These are phyloP conservation scores for Polydrusus cervinus DNA, from an alignment of 2,888 invertebrate species.

Conservation along the genomic window DNA sequence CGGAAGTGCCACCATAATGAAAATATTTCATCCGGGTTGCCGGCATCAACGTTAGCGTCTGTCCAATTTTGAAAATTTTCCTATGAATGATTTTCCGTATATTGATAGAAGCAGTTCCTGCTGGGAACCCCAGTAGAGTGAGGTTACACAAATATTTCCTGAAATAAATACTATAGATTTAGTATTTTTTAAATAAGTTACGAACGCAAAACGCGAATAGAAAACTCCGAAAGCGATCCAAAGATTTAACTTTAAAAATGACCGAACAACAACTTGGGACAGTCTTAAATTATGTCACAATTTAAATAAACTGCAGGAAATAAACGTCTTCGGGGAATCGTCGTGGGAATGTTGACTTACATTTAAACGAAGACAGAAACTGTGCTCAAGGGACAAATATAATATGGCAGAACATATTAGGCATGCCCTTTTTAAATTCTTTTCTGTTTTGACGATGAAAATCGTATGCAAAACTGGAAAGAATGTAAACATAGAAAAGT, in stretches of 20 bases:
- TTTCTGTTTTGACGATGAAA: conserved; percentile 51
- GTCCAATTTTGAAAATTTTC: too few relatives aligned
- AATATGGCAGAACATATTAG: conserved; percentile 54
- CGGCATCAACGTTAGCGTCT: too few relatives aligned
- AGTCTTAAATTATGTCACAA: conserved; percentile 49
- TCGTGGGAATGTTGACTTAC: conserved; percentile 56
- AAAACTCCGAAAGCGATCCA: too few relatives aligned
- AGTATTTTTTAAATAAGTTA: too few relatives aligned
- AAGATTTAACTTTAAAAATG: conserved; percentile 17
- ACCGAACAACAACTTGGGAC: conserved; percentile 31
- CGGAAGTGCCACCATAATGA: too few relatives aligned
- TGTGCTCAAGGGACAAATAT: conserved; percentile 54
- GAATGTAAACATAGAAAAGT: conserved; percentile 50
- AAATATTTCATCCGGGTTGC: too few relatives aligned
- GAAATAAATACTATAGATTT: too few relatives aligned
- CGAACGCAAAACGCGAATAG: too few relatives aligned
- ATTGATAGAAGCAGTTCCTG: too few relatives aligned
- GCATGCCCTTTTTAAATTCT: conserved; percentile 56
- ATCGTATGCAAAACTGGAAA: conserved; percentile 45
- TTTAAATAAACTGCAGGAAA: conserved; percentile 52
- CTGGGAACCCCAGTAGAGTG: too few relatives aligned
- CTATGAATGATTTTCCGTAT: too few relatives aligned
- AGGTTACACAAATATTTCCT: too few relatives aligned
- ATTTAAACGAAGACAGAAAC: conserved; percentile 53
- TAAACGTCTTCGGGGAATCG: conserved; percentile 51